Percentiles rank a stretch among this genome's conserved stretches.
Evolutionary conservation across 2,888 invertebrate genomes (phyloP).

Genomic region (Megaustenia siamemsis): DNA sequence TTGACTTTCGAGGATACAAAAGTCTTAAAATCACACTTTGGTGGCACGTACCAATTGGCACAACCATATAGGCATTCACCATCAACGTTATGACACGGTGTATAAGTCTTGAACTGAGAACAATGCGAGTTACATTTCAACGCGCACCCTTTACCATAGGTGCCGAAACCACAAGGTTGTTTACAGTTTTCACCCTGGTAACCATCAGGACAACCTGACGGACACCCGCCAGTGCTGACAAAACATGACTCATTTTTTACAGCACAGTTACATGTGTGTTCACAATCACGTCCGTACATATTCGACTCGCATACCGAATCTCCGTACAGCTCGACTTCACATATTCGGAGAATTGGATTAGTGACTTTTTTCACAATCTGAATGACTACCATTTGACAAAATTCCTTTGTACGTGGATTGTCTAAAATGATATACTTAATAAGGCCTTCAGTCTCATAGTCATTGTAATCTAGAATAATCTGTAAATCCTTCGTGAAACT

Average conservation of each 20-base stretch:
- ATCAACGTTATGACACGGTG: not conserved
- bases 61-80: not conserved
- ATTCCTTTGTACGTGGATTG: no score
- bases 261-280: constrained; percentile 22
- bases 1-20: no score
- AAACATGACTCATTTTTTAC: constrained; percentile 20
- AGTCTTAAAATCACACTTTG: not conserved
- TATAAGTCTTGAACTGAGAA: not conserved
- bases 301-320: not conserved
- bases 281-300: constrained; percentile 14
- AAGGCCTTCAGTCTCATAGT: no score
- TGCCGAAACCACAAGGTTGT: not conserved
- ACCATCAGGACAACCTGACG: constrained; percentile 11
- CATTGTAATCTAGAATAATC: no score
- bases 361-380: no score
- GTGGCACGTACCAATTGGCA: not conserved
- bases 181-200: not conserved
- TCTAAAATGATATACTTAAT: no score
- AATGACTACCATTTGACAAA: no score
- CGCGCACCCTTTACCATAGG: not conserved
- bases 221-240: constrained; percentile 28
- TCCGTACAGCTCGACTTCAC: constrained; percentile 1
- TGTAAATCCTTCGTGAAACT: not conserved
- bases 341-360: no score
- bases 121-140: not conserved